Base-by-base conservation (phyloP, 1,140 invertebrate species). In the Euwallacea similis region DNA sequence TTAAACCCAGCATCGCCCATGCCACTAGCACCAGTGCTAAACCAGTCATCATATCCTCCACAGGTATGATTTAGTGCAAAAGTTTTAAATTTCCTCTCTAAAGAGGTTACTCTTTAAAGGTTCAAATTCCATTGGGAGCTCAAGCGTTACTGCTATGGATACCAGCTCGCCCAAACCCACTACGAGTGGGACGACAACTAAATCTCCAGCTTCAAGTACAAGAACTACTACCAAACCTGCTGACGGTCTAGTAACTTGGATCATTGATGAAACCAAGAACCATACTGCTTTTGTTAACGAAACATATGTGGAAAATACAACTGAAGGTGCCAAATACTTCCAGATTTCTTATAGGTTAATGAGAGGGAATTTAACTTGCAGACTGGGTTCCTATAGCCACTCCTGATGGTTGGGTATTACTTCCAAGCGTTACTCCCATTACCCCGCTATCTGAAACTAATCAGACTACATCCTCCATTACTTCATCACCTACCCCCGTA, bases 381-480 rank as follows among this genome's bases (percentile, higher is more conserved):
- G 79, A 77, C 47, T 81, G 80, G 80, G 65, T 75, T 50, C 79
- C 79, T 21, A 75, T 81, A 15, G 80, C 79, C 11, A 77, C 87
- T 16, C 85, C 87, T 46, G 87, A 88, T 74, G 86, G 86, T n/a
- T 90, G 89, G 89, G 84, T 90, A 15, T 82, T 88, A 56, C 81
- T 87, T 7, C 81, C 80, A 33, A 82, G 78, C 61, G 76, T 82
- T 9, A 69, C 75, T 43, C 66, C 75, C 10, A 69, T 53, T 21
- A 72, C 76, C 9, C 75, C 21, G 21, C 21, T 33, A 33, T 72
- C 4, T 33, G 53, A 55, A 71, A 60, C 66, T 53, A 70, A 61
- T 33, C 21, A 33, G 21, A 2, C 21, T 33, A 4, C 21, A 33
- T 33, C 21, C 21, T 4, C 21, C 74, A 71, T 65, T 33, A 72